Percentiles rank a stretch among this genome's conserved stretches.
phyloP scores from a whole-genome alignment of 2,888 invertebrate species.

The Philopedon plagiatum region DNA sequence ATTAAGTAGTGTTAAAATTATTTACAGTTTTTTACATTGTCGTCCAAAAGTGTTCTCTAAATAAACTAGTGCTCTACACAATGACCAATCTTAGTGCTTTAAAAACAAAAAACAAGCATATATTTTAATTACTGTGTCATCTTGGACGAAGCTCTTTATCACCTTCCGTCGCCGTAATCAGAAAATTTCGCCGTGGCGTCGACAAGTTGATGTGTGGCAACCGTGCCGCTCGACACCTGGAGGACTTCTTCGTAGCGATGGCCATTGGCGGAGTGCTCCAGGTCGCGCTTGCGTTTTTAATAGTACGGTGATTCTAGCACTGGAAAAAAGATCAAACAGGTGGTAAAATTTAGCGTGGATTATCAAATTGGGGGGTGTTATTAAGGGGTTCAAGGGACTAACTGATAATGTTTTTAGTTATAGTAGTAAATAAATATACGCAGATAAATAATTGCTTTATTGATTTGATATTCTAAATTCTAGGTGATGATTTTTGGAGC shows the following conservation, averaged over 20 bases:
- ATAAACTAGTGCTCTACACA: slow-evolving; percentile 30
- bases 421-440: background rate
- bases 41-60: background rate
- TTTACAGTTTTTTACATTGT: slow-evolving; percentile 14
- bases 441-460: too few species aligned
- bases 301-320: slow-evolving; percentile 17
- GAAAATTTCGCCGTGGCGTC: slow-evolving; percentile 28
- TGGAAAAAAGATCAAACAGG: slow-evolving; percentile 37
- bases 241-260: slow-evolving; percentile 35
- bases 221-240: slow-evolving; percentile 42
- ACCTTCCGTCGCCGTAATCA: slow-evolving; percentile 52
- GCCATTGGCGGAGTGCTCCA: slow-evolving; percentile 42
- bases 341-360: slow-evolving; percentile 29
- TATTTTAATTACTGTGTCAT: slow-evolving; percentile 59
- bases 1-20: background rate
- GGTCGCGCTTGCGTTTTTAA: slow-evolving; percentile 56
- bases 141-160: slow-evolving; percentile 50
- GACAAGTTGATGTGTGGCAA: slow-evolving; percentile 25
- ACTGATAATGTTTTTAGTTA: background rate
- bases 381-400: background rate
- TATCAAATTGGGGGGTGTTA: slow-evolving; percentile 24
- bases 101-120: slow-evolving; percentile 33
- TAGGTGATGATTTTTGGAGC: too few species aligned
- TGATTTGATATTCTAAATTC: too few species aligned
- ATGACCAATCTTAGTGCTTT: slow-evolving; percentile 17